Base-by-base conservation (phyloP, 2,888 invertebrate genomes). In the Spilosoma lubricipeda region DNA sequence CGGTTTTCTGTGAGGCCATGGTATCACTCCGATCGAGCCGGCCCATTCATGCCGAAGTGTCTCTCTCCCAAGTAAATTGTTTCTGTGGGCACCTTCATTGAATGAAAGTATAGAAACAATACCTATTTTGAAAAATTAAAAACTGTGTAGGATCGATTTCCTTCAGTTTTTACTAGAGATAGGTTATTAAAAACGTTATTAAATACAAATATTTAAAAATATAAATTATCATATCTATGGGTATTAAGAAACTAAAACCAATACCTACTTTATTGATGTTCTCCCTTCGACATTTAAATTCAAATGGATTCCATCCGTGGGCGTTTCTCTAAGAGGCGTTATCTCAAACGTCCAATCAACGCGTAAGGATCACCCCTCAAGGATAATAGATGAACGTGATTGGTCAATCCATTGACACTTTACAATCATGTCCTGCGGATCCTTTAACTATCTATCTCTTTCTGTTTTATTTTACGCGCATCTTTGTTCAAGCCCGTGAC, bases 221-320 rank as follows among this genome's bases (percentile, higher is more conserved):
- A 13, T 18, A 30, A 59, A 11, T 4, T 63, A 11, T 27, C 30
- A 5, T 30, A 5, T 30, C 59, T 30, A 15, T 30, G 15, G 15
- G 1, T 27, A 59, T 36, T 15, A 63, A 63, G 15, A 1, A 15
- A 63, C 13, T 30, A 15, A 15, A 63, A 63, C 27, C 5, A 52
- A 63, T 33, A 74, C 70, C 23, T 48, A 75, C 30, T 36, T 33
- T 65, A 65, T 71, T 83, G 83, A 86, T 82, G 85, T 87, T 89
- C 91, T 87, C 89, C 90, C 90, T 92, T 90, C 91, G 90, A 90
- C 85, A 91, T 92, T 91, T 87, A 90, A 93, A 93, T 93, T 92
- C 90, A 90, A 95, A 94, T 94, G 93, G 90, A 90, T 92, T 90
- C 90, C 87, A 89, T 88, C 87, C 85, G 88, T 88, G 91, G 94